Base-by-base conservation (phyloP, 2,113 vertebrate genomes). In the Caranx ignobilis region DNA sequence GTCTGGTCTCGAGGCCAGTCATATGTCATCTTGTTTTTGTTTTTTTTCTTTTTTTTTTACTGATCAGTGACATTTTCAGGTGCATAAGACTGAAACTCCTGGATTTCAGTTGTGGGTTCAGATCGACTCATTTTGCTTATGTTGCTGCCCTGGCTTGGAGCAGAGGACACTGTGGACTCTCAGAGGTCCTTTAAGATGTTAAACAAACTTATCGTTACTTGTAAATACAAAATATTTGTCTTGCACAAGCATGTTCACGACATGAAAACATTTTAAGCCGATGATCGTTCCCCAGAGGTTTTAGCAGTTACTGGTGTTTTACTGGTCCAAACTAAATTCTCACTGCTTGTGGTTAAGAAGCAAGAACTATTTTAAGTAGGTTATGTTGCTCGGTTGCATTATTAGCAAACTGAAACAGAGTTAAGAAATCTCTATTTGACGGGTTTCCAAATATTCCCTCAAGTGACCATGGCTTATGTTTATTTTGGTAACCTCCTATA, bases 111-210 rank as follows among this genome's bases (percentile, higher is more conserved):
- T n/a, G 21, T 9, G 63, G 43, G 50, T 34, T 56, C 32, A 39
- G 31, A 45, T 57, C 48, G 7, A 47, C 3, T 3, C 9, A 5
- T 67, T 63, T 62, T 26, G 55, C 39, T 76, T 21, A 45, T 26
- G 9, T 35, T 59, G 67, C 50, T 81, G 39, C 32, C 57, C 52
- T 81, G 83, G 68, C 35, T 65, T 11, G 19, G 47, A 75, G 79
- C 11, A 31, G 64, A 75, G 47, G 15, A 60, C 43, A 11, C 45
- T 66, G 47, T 39, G 2, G 59, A 59, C 59, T 43, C 41, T 34
- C 39, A 66, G 59, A 35, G 26, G 54, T 31, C 54, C 35, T 65
- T 52, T 66, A 41, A 72, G 41, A 48, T 65, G 57, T 32, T 18
- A 31, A 32, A 50, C 50, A 0, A 65, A 31, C 11, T 19, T n/a